phyloP scores from a whole-genome alignment of 2,113 vertebrate species.

The Ciconia boyciana region DNA sequence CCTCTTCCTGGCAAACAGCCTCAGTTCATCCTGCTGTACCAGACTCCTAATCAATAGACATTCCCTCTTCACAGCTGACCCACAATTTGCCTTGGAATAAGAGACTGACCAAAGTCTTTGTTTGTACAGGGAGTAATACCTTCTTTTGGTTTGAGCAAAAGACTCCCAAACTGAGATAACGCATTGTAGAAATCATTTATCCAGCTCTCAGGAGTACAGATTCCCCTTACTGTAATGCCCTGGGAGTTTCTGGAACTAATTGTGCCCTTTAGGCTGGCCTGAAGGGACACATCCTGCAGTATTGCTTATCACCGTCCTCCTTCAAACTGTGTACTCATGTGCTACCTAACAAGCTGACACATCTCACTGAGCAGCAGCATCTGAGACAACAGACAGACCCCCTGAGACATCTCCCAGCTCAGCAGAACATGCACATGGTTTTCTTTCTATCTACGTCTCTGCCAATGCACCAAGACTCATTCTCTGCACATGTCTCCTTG shows the following conservation, averaged over 20 bases:
- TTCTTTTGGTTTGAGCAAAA: neutral
- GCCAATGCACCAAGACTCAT: fast-evolving
- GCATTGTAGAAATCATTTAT: neutral
- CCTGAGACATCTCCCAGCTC: neutral
- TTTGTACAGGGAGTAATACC: neutral
- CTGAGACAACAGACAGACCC: neutral
- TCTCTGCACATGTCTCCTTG: neutral
- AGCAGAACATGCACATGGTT: neutral
- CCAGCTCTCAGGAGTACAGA: neutral
- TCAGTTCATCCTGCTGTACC: neutral
- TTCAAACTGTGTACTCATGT: neutral
- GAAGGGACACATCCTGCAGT: neutral
- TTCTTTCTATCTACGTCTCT: neutral
- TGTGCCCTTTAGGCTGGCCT: neutral
- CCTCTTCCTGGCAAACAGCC: neutral
- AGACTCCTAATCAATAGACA: neutral
- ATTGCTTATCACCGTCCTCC: neutral
- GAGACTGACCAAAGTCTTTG: neutral
- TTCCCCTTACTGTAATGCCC: neutral
- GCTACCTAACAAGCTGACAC: neutral
- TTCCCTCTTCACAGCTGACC: neutral
- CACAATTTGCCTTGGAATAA: neutral
- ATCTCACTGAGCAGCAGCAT: neutral
- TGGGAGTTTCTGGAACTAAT: neutral
- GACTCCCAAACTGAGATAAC: neutral